These are phyloP conservation scores for Planococcus citri DNA, from an alignment of 1,140 invertebrate species.

Conservation along the genomic window DNA sequence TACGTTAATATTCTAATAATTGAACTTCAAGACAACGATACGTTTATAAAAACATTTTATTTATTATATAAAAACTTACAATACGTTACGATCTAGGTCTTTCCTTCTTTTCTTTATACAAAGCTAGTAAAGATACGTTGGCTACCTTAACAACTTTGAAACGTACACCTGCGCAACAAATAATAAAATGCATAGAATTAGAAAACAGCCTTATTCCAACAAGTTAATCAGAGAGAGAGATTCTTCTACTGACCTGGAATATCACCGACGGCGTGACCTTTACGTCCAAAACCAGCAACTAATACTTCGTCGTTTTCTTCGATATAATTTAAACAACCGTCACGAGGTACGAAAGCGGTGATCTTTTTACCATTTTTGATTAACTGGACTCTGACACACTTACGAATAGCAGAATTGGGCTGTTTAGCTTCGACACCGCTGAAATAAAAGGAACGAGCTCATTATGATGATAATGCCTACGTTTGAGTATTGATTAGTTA, in stretches of 20 bases:
- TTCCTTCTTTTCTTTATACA: slow-evolving; percentile 99
- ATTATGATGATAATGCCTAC: no score
- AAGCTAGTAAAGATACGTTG: slow-evolving; percentile 92
- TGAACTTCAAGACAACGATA: neutral
- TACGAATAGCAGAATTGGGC: slow-evolving; percentile 98
- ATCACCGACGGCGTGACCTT: slow-evolving; percentile 99
- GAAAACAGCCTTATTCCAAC: neutral
- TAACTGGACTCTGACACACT: slow-evolving; percentile 98
- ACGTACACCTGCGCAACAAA: slow-evolving; percentile 42
- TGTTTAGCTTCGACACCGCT: slow-evolving; percentile 99
- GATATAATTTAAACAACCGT: slow-evolving; percentile 98
- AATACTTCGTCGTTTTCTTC: slow-evolving; percentile 99
- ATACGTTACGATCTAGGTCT: slow-evolving; percentile 81
- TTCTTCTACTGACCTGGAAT: slow-evolving; percentile 66
- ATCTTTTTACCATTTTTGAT: slow-evolving; percentile 99
- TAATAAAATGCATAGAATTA: slow-evolving; percentile 6
- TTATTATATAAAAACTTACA: slow-evolving; percentile 19
- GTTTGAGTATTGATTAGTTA: no score
- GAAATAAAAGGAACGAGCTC: no score
- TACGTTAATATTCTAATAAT: no score
- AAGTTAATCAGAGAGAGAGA: neutral
- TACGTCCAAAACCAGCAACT: slow-evolving; percentile 98
- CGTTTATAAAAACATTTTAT: slow-evolving; percentile 16
- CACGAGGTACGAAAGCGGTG: slow-evolving; percentile 97
- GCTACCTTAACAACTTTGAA: slow-evolving; percentile 97